These are phyloP conservation scores for Drosophila funebris DNA, from an alignment of 1,140 invertebrate genomes.

Conservation along the genomic window DNA sequence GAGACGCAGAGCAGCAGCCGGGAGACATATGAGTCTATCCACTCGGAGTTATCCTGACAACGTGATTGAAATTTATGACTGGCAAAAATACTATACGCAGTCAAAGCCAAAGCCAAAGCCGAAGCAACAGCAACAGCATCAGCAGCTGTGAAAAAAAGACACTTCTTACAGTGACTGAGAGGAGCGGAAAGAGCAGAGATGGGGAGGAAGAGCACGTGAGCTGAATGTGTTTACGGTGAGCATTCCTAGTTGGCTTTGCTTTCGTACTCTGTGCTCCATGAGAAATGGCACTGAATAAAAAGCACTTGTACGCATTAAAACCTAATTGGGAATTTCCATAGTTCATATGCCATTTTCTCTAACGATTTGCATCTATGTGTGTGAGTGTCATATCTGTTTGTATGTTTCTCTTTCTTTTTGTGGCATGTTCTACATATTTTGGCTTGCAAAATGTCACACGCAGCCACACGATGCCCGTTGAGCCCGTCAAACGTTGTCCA, in stretches of 20 bases:
- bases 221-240: slow-evolving; percentile 43
- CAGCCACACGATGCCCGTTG: slow-evolving; percentile 67
- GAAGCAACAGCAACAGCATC: neutral
- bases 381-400: slow-evolving; percentile 8
- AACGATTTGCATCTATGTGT: slow-evolving; percentile 36
- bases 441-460: slow-evolving; percentile 80
- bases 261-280: slow-evolving; percentile 36
- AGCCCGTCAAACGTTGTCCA: slow-evolving; percentile 29
- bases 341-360: slow-evolving; percentile 76
- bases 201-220: slow-evolving; percentile 53
- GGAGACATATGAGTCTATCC: slow-evolving; percentile 72
- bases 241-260: neutral
- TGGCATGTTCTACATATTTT: slow-evolving; percentile 80
- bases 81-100: slow-evolving; percentile 65
- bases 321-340: slow-evolving; percentile 82
- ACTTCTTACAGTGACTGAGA: neutral
- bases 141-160: slow-evolving; percentile 49
- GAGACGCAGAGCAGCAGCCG: slow-evolving; percentile 12
- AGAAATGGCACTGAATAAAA: slow-evolving; percentile 82
- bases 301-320: slow-evolving; percentile 81
- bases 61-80: slow-evolving; percentile 83
- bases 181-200: neutral
- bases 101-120: slow-evolving; percentile 16
- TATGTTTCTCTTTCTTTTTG: slow-evolving; percentile 37
- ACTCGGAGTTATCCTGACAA: slow-evolving; percentile 77